phyloP scores from a whole-genome alignment of 1,140 invertebrate genomes.

The Neotoxoptera formosana region DNA sequence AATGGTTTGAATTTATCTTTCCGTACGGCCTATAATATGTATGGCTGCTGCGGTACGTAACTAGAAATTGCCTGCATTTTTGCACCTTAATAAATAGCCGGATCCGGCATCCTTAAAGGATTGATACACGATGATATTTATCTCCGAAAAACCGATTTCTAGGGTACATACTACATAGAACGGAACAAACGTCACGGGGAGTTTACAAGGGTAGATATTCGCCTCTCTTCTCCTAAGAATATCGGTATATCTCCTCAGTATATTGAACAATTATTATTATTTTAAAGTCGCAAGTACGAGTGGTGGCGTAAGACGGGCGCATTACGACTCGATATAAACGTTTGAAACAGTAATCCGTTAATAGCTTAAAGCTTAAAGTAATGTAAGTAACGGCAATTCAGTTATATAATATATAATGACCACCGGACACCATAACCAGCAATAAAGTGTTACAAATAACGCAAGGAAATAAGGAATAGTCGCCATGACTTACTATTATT shows the following conservation, averaged over 20 bases:
- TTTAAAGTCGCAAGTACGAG: not conserved
- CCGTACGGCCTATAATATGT: not conserved
- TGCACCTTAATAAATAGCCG: not conserved
- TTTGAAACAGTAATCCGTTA: constrained; percentile 17
- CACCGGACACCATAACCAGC: not conserved
- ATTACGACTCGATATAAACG: not conserved
- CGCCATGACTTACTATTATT: not conserved
- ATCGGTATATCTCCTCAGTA: not conserved
- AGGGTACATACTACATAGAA: not conserved
- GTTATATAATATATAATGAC: not conserved
- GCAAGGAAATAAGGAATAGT: not conserved
- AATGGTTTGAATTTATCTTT: not conserved
- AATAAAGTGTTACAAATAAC: not conserved
- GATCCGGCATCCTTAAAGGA: not conserved
- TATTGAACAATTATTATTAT: not conserved
- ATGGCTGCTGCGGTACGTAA: not conserved
- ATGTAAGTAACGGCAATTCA: constrained; percentile 18
- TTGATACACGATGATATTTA: not conserved
- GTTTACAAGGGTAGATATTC: not conserved
- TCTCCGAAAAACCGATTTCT: not conserved
- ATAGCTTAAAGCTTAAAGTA: constrained; percentile 24
- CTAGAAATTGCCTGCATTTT: not conserved
- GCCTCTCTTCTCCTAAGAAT: not conserved
- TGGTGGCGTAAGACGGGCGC: not conserved
- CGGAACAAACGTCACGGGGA: not conserved